These are phyloP conservation scores for Ataeniobius toweri DNA, from an alignment of 2,797 vertebrate species.

Conservation along the genomic window DNA sequence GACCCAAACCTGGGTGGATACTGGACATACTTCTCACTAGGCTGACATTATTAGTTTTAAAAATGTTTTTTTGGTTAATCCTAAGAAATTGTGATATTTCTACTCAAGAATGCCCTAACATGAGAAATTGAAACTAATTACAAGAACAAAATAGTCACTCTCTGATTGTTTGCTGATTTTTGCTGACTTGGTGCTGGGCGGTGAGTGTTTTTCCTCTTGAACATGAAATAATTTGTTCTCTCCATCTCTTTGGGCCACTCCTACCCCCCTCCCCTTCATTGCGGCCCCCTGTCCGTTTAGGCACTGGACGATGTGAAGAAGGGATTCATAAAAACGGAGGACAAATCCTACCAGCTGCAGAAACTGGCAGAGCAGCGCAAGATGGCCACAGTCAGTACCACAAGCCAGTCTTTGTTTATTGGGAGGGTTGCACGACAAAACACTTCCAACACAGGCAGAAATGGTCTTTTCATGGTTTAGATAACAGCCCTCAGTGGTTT, in stretches of 20 bases:
- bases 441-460: conserved; percentile 42
- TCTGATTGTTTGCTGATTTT: neutral
- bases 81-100: neutral
- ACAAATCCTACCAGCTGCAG: conserved; percentile 97
- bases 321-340: conserved; percentile 95
- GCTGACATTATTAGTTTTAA: neutral
- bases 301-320: conserved; percentile 95
- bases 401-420: conserved; percentile 73
- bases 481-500: conserved; percentile 8
- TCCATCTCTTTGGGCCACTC: conserved; percentile 25
- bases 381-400: conserved; percentile 92
- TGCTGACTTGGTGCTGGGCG: neutral
- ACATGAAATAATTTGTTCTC: conserved; percentile 21
- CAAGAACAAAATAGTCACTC: neutral
- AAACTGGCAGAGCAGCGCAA: conserved; percentile 97
- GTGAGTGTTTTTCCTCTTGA: neutral
- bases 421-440: conserved; percentile 49
- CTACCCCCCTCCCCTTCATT: neutral
- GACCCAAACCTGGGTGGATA: neutral
- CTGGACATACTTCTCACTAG: neutral
- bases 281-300: conserved; percentile 46
- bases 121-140: neutral
- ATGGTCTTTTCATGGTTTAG: conserved; percentile 23
- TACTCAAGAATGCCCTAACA: neutral
- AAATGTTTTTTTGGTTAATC: neutral